Conservation (phyloP, 37 sponge, comb jelly and placozoan genomes). For the Oopsacas minuta region DNA sequence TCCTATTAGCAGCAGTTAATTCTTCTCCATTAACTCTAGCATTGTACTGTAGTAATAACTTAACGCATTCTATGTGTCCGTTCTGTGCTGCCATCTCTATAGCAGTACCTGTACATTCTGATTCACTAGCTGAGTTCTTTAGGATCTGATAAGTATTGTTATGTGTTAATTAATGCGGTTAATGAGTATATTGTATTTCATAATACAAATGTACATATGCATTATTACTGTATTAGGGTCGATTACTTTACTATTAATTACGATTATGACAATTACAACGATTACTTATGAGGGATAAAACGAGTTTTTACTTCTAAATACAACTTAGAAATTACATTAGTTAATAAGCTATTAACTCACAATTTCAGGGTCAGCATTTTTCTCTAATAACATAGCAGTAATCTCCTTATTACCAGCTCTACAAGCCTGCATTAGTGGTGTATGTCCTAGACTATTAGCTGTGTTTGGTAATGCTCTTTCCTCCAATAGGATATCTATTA, state of each 20-base stretch:
- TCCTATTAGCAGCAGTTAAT: neutral
- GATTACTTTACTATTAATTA: too few species aligned
- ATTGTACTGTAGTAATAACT: neutral
- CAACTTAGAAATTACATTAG: too few species aligned
- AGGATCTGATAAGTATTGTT: too few species aligned
- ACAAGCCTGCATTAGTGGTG: neutral
- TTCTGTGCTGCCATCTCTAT: constrained; percentile 2
- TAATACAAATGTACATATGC: too few species aligned
- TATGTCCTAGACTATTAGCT: neutral
- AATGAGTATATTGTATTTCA: too few species aligned
- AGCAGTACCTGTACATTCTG: neutral
- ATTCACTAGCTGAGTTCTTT: neutral
- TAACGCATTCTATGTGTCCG: neutral
- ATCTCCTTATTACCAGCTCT: neutral
- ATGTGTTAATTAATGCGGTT: too few species aligned
- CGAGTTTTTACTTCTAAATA: too few species aligned
- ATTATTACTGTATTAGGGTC: too few species aligned
- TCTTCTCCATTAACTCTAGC: neutral
- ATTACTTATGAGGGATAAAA: too few species aligned
- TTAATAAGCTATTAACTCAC: too few species aligned
- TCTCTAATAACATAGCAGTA: neutral
- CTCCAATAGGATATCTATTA: neutral
- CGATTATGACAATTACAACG: too few species aligned
- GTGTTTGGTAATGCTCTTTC: neutral
- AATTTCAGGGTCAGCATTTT: neutral